Evolutionary conservation across 35 echinoderm and acorn worm genomes (phyloP).

Genomic region (Anneissia japonica): DNA sequence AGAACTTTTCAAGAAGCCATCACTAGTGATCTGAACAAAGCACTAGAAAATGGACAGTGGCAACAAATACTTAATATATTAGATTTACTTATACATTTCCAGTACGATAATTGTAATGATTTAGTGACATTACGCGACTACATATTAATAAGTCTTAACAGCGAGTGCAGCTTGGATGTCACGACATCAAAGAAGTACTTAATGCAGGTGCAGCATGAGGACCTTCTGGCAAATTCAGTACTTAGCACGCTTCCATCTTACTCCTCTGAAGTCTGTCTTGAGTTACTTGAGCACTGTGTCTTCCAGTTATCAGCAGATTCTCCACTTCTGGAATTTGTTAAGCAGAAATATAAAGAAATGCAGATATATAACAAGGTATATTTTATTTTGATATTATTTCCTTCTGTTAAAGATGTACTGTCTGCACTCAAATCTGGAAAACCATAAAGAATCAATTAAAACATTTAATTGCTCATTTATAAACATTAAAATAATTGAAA

Average conservation of each 20-base stretch:
- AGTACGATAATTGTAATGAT: neutral
- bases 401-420: no score
- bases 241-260: conserved; percentile 37
- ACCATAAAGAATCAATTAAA: no score
- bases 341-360: conserved; percentile 62
- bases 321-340: conserved; percentile 18
- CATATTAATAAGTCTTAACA: neutral
- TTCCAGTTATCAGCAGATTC: conserved; percentile 10
- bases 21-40: neutral
- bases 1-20: neutral
- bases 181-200: conserved; percentile 31
- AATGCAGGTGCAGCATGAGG: conserved; percentile 20
- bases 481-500: no score
- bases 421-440: neutral
- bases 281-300: conserved; percentile 47
- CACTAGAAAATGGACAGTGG: neutral
- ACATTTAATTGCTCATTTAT: no score
- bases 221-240: conserved; percentile 23
- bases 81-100: neutral
- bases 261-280: conserved; percentile 32
- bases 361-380: conserved; percentile 85
- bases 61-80: neutral
- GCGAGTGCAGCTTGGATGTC: neutral
- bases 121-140: neutral
- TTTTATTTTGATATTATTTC: no score